Percentiles rank a stretch among this genome's conserved stretches.
These are phyloP conservation scores for Xestia sexstrigata DNA, from an alignment of 2,888 invertebrate genomes.

Conservation along the genomic window DNA sequence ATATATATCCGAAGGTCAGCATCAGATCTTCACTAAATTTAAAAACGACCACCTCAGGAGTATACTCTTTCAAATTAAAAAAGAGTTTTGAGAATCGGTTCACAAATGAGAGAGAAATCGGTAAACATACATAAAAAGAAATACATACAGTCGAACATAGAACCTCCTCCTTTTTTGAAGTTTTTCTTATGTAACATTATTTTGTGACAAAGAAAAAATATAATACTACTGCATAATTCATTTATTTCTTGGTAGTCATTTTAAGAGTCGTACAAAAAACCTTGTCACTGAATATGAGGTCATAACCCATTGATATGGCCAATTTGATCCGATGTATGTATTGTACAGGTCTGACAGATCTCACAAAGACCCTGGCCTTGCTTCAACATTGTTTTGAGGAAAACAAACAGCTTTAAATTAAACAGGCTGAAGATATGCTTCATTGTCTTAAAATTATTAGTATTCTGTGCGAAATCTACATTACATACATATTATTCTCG, in stretches of 20 bases:
- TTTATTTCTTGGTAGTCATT: slow-evolving; percentile 3
- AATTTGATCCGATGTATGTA: slow-evolving; percentile 32
- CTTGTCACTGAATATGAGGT: slow-evolving; percentile 34
- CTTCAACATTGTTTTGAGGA: slow-evolving; percentile 41
- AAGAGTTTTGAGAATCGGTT: too few species aligned
- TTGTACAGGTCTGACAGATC: slow-evolving; percentile 16
- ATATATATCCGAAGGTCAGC: too few species aligned
- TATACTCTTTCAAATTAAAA: too few species aligned
- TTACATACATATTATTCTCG: not conserved
- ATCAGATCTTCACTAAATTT: too few species aligned
- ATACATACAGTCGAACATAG: too few species aligned
- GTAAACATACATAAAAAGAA: too few species aligned
- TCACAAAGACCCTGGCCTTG: slow-evolving; percentile 47
- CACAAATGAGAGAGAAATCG: too few species aligned
- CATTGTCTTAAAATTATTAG: not conserved
- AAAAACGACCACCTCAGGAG: too few species aligned
- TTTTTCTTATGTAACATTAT: not conserved
- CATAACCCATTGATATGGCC: slow-evolving; percentile 21
- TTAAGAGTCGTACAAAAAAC: slow-evolving; percentile 4
- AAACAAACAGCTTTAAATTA: slow-evolving; percentile 19
- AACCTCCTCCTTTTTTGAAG: too few species aligned
- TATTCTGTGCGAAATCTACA: not conserved
- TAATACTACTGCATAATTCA: not conserved
- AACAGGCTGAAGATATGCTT: not conserved
- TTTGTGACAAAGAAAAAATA: not conserved